Base-by-base conservation (phyloP, 2,113 vertebrate genomes). In the Litocranius walleri region DNA sequence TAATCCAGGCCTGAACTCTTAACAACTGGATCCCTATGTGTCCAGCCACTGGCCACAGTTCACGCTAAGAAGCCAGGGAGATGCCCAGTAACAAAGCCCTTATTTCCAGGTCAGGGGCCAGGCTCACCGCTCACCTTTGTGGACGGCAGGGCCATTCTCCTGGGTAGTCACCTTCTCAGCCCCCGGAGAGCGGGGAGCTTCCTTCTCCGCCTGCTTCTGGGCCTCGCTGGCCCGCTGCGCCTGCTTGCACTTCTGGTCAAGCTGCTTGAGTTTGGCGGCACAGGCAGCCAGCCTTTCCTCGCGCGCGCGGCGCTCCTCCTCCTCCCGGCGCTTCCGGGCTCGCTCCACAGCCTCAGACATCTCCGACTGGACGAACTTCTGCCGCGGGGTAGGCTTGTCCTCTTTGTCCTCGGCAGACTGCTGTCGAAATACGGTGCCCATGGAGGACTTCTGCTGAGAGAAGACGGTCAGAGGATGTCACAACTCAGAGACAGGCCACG, bases 211-310 rank as follows among this genome's bases (percentile, higher is more conserved):
- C 3, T 99, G 99, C 88, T 99, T 99, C 87, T 97, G 99, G 19
- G 98, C 82, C 14, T 99, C 99, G 0, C 98, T 99, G 0, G 96
- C 96, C 96, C 99, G 99, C 90, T 99, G 99, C 0, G 98, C 98
- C 97, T 99, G 99, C 98, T 99, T 99, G 50, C 99, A 99, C 91
- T 99, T 99, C 98, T 99, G 99, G 95, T 99, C 99, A 87, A 99
- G 99, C 85, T 99, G 99, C 54, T 99, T 99, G n/a, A 99, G 99
- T 90, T 99, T 99, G 95, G 99, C 99, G 2, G 99, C 99, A 0
- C 99, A 99, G 62, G 99, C 99, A 0, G 99, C 99, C 97, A 99
- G 98, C 7, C 99, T 98, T 96, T 99, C 99, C 90, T 99, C 99
- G 0, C 99, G 99, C 6, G 99, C 99, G 0, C 99, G 99, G 5